Evolutionary conservation across 2,113 vertebrate species (phyloP).

Genomic region (Orientallactaga bullata): DNA sequence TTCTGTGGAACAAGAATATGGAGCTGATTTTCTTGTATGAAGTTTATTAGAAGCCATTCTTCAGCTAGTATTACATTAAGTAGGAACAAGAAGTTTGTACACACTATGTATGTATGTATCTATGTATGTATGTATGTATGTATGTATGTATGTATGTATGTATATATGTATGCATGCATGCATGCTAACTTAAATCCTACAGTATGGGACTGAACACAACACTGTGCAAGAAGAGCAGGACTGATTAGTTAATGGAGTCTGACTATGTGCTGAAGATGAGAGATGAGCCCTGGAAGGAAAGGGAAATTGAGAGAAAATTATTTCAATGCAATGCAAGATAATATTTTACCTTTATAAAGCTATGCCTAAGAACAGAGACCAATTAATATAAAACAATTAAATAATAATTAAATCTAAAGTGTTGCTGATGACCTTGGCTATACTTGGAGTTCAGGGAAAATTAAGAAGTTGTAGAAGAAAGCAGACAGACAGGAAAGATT

Average conservation of each 20-base stretch:
- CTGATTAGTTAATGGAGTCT: background rate
- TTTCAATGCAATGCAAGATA: background rate
- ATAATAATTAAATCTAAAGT: slow-evolving; percentile 48
- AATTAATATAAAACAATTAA: slow-evolving; percentile 61
- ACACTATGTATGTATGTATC: background rate
- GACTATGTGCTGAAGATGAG: background rate
- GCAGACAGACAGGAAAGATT: background rate
- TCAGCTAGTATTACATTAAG: background rate
- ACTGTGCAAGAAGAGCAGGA: background rate
- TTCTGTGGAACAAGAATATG: background rate
- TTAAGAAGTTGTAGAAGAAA: background rate
- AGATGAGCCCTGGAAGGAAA: background rate
- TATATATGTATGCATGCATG: background rate
- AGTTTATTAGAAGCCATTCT: background rate
- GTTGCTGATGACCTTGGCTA: slow-evolving; percentile 50
- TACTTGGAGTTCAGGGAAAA: slow-evolving; percentile 23
- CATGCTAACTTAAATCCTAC: background rate
- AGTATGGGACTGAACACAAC: background rate
- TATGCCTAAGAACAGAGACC: slow-evolving; percentile 44
- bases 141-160: background rate
- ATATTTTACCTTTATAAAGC: slow-evolving; percentile 33
- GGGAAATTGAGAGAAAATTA: slow-evolving; percentile 32
- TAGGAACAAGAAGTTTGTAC: background rate
- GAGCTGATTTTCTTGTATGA: background rate
- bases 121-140: background rate